These are phyloP conservation scores for Rhynchomys soricoides DNA, from an alignment of 2,113 vertebrate genomes.

Conservation along the genomic window DNA sequence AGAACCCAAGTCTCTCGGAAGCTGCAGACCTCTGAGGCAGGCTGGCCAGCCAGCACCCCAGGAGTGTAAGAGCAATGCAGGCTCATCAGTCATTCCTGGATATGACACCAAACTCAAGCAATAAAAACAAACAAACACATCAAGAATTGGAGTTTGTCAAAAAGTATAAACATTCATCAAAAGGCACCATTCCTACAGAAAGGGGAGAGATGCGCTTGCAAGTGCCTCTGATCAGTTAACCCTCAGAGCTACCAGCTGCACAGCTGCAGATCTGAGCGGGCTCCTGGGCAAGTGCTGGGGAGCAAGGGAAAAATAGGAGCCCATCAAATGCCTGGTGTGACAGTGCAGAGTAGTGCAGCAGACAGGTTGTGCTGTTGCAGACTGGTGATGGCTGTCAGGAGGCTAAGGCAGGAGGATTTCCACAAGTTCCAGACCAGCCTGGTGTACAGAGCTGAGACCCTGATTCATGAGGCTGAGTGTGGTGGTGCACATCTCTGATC, in stretches of 20 bases:
- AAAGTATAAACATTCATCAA: conserved; percentile 73
- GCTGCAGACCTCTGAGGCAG: background rate
- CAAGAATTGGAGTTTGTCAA: conserved; percentile 33
- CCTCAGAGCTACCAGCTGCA: background rate
- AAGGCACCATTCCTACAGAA: conserved; percentile 10
- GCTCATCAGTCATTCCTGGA: conserved; percentile 64
- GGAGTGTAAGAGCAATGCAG: background rate
- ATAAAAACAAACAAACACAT: conserved; percentile 35
- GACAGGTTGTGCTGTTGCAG: background rate
- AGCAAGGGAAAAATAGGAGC: background rate
- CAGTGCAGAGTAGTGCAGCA: background rate
- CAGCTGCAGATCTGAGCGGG: background rate
- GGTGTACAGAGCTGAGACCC: background rate
- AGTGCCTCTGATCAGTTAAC: conserved; percentile 9
- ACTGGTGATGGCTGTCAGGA: background rate
- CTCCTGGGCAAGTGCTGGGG: background rate
- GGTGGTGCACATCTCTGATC: background rate
- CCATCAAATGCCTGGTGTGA: background rate
- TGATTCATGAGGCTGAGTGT: background rate
- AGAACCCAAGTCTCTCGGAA: too few species aligned
- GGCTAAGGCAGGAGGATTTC: background rate
- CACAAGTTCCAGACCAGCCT: background rate
- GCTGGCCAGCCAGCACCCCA: background rate
- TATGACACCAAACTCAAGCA: conserved; percentile 62
- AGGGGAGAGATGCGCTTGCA: background rate